These are phyloP conservation scores for Recurvirostra avosetta DNA, from an alignment of 2,113 vertebrate species.

Conservation along the genomic window DNA sequence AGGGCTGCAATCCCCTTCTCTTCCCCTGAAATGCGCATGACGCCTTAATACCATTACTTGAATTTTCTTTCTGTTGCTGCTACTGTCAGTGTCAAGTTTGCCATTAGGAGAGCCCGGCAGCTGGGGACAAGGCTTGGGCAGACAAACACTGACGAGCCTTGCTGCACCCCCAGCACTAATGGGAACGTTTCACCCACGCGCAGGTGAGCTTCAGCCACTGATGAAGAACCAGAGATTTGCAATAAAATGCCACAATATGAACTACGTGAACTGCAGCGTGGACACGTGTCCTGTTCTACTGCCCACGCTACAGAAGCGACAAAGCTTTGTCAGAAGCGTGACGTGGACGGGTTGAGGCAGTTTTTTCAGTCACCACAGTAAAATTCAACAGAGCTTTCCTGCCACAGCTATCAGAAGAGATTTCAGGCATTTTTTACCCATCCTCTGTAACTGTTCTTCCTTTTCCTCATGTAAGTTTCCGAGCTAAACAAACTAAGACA, in stretches of 20 bases:
- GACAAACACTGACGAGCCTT: not conserved
- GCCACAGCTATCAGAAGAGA: not conserved
- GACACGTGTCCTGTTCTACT: not conserved
- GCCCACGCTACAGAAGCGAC: not conserved
- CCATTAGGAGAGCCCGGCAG: not conserved
- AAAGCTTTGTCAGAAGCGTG: not conserved
- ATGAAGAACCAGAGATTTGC: not conserved
- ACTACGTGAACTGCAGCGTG: not conserved
- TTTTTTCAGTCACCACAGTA: not conserved
- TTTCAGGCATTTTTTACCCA: not conserved
- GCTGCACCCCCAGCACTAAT: not conserved
- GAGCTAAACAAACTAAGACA: not conserved
- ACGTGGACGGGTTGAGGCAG: fast-evolving
- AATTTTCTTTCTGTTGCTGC: not conserved
- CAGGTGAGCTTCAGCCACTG: not conserved
- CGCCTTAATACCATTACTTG: not conserved
- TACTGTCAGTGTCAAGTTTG: fast-evolving
- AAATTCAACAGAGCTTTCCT: not conserved
- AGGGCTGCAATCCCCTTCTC: not conserved
- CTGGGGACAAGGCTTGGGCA: not conserved
- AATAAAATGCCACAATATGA: not conserved
- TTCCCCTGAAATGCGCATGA: not conserved
- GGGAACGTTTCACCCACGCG: fast-evolving
- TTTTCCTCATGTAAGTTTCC: not conserved
- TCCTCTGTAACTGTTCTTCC: not conserved